phyloP scores from a whole-genome alignment of 2,113 vertebrate genomes.

The Chlamydotis undulata region DNA sequence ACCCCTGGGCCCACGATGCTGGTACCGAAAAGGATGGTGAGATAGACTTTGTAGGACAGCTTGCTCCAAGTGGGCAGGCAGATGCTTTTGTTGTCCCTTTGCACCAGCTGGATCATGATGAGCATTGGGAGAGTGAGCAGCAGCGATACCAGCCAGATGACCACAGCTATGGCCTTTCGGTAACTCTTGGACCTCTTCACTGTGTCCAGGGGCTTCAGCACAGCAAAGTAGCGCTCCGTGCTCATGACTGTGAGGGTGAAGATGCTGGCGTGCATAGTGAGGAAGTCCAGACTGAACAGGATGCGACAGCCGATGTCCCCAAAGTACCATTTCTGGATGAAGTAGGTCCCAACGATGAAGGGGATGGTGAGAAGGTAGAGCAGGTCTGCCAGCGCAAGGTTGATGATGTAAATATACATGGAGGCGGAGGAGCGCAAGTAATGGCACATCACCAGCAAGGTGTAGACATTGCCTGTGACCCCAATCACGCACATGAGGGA shows the following conservation, averaged over 20 bases:
- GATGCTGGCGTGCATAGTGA: constrained; percentile 94
- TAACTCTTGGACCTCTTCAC: constrained; percentile 91
- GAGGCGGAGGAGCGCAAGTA: constrained; percentile 87
- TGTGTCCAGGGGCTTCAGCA: constrained; percentile 89
- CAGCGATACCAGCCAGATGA: constrained; percentile 86
- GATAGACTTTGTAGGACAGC: constrained; percentile 86
- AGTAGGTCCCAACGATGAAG: constrained; percentile 90
- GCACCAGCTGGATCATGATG: constrained; percentile 84
- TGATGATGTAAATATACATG: constrained; percentile 94
- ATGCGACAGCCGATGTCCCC: constrained; percentile 84
- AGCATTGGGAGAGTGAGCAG: constrained; percentile 90
- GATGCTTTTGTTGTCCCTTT: constrained; percentile 81
- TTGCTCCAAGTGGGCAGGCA: constrained; percentile 84
- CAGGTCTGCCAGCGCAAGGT: constrained; percentile 88
- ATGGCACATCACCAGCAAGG: constrained; percentile 90
- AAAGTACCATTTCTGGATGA: constrained; percentile 90
- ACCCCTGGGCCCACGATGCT: constrained; percentile 91
- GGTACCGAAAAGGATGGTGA: constrained; percentile 88
- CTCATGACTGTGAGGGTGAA: constrained; percentile 93
- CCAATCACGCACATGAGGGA: constrained; percentile 89
- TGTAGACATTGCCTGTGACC: constrained; percentile 89
- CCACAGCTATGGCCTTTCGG: constrained; percentile 85
- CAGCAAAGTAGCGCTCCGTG: constrained; percentile 88
- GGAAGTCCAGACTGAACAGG: constrained; percentile 90
- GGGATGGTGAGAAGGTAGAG: constrained; percentile 91